These are phyloP conservation scores for Epinephelus cyanopodus DNA, from an alignment of 2,113 vertebrate genomes.

Conservation along the genomic window DNA sequence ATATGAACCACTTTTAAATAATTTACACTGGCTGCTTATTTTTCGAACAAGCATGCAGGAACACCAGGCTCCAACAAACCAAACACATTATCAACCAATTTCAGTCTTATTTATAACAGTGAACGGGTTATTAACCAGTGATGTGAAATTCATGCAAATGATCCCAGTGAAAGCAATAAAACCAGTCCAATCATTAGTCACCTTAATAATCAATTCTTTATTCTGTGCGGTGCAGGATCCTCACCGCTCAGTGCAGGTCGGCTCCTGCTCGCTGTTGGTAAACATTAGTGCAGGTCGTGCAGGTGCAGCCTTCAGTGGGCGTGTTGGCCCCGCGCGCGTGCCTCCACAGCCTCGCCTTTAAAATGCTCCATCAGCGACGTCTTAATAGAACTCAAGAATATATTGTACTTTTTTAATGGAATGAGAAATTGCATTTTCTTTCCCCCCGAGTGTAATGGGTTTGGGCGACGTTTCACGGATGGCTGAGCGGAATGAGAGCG, in stretches of 20 bases:
- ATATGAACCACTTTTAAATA: background rate
- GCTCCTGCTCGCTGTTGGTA: slow-evolving; percentile 58
- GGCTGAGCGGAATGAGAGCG: slow-evolving; percentile 97
- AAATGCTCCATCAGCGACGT: slow-evolving; percentile 95
- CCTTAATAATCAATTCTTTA: slow-evolving; percentile 88
- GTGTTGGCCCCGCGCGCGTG: slow-evolving; percentile 63
- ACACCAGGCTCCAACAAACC: slow-evolving; percentile 80
- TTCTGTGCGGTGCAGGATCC: slow-evolving; percentile 28
- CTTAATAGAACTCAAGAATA: slow-evolving; percentile 97
- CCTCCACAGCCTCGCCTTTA: slow-evolving; percentile 73
- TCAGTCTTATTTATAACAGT: slow-evolving; percentile 92
- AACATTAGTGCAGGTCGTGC: slow-evolving; percentile 67
- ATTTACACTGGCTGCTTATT: background rate
- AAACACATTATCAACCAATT: slow-evolving; percentile 88
- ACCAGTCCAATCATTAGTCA: slow-evolving; percentile 94
- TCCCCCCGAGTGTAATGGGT: slow-evolving; percentile 92
- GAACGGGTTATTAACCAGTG: slow-evolving; percentile 93
- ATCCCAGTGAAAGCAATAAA: slow-evolving; percentile 91
- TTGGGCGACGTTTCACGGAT: slow-evolving; percentile 95
- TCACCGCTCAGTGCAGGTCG: slow-evolving; percentile 84
- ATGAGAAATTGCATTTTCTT: slow-evolving; percentile 99
- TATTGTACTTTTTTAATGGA: slow-evolving; percentile 97
- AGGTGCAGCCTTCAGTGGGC: slow-evolving; percentile 77
- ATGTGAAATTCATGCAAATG: slow-evolving; percentile 96
- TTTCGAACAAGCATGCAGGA: slow-evolving; percentile 17